phyloP scores from a whole-genome alignment of 2,797 vertebrate species.

The Craterocephalus amniculus region DNA sequence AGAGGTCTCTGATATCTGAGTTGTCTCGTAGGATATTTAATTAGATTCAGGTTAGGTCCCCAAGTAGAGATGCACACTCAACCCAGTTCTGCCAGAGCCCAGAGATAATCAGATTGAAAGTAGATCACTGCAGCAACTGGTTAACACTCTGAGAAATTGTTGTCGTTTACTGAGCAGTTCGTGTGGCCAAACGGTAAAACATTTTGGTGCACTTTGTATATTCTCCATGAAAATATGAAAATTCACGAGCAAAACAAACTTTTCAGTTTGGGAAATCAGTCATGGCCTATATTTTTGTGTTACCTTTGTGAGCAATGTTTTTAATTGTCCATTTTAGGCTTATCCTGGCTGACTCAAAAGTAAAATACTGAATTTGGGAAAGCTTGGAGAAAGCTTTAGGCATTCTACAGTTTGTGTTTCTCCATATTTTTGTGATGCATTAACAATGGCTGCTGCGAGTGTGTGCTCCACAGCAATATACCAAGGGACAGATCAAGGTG shows the following conservation, averaged over 20 bases:
- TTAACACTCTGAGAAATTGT: slow-evolving; percentile 36
- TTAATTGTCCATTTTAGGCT: slow-evolving; percentile 85
- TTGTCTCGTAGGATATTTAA: slow-evolving; percentile 78
- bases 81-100: slow-evolving; percentile 83
- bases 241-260: slow-evolving; percentile 42
- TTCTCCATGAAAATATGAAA: slow-evolving; percentile 63
- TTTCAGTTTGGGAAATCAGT: slow-evolving; percentile 71
- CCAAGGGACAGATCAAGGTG: slow-evolving; percentile 90
- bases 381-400: slow-evolving; percentile 92
- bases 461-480: slow-evolving; percentile 95
- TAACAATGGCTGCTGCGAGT: slow-evolving; percentile 97
- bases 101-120: slow-evolving; percentile 77
- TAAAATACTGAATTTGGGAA: slow-evolving; percentile 86
- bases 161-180: slow-evolving; percentile 18
- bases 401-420: slow-evolving; percentile 85
- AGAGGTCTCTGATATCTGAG: slow-evolving; percentile 75
- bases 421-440: slow-evolving; percentile 88
- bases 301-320: slow-evolving; percentile 81
- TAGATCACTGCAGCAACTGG: slow-evolving; percentile 64
- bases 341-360: slow-evolving; percentile 95
- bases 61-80: slow-evolving; percentile 79
- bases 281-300: slow-evolving; percentile 99
- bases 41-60: slow-evolving; percentile 88
- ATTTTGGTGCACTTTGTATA: slow-evolving; percentile 72
- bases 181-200: background rate